A percentile compares a stretch with the other conserved stretches of the same genome.
Conservation (phyloP, 92 coral and sea anemone genomes). For the Parazoanthus atlanticus region DNA sequence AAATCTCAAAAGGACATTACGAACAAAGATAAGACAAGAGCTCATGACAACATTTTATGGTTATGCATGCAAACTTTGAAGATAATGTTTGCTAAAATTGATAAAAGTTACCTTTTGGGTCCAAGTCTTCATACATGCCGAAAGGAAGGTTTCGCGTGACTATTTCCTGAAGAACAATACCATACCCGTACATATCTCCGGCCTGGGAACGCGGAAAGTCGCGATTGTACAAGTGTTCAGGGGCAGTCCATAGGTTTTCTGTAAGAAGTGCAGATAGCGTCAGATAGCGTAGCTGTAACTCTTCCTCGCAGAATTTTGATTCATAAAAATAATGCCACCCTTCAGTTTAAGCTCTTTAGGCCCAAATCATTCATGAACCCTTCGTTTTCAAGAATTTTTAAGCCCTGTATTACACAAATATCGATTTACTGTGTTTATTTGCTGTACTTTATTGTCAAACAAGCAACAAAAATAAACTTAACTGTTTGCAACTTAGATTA, state of each 20-base stretch:
- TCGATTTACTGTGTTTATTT: no score
- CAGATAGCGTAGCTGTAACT: not conserved
- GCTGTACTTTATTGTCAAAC: no score
- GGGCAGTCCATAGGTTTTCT: constrained; percentile 85
- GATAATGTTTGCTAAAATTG: not conserved
- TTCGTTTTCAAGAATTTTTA: no score
- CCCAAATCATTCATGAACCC: no score
- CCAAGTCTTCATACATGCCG: constrained; percentile 79
- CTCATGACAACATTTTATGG: not conserved
- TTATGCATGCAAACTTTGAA: not conserved
- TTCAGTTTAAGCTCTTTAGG: no score
- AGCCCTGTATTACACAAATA: no score
- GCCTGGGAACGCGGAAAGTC: constrained; percentile 62
- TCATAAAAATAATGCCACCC: no score
- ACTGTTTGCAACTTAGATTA: no score
- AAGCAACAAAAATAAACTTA: no score
- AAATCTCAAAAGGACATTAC: not conserved
- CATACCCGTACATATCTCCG: constrained; percentile 77
- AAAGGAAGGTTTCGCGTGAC: constrained; percentile 78
- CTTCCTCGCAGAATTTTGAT: not conserved
- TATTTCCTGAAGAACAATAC: constrained; percentile 73
- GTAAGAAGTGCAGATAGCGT: not conserved
- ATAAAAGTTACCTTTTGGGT: constrained; percentile 56
- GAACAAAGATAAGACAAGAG: not conserved
- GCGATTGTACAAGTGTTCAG: constrained; percentile 74